These are phyloP conservation scores for Blastobasis lacticolella DNA, from an alignment of 2,888 invertebrate genomes.

Conservation along the genomic window DNA sequence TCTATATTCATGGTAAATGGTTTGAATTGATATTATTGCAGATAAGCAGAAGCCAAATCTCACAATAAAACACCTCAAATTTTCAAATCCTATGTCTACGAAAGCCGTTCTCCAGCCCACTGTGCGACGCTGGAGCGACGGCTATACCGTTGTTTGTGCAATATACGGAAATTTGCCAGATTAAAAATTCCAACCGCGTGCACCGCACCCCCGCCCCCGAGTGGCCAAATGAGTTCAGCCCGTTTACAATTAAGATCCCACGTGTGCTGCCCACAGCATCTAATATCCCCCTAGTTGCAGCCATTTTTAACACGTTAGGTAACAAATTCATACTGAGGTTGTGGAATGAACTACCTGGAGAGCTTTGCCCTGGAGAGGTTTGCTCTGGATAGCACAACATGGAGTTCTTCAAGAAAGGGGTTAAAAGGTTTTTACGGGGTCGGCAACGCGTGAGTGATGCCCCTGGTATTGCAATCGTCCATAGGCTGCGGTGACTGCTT, in stretches of 20 bases:
- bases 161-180: slow-evolving; percentile 20
- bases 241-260: slow-evolving; percentile 39
- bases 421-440: no score
- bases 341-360: no score
- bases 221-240: slow-evolving; percentile 49
- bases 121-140: background rate
- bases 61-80: background rate
- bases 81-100: background rate
- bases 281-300: no score
- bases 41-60: background rate
- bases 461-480: no score
- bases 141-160: slow-evolving; percentile 4
- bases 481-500: no score
- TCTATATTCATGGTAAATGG: background rate
- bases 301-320: no score
- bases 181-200: slow-evolving; percentile 43
- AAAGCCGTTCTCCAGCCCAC: background rate
- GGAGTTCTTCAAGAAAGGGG: no score
- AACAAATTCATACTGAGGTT: no score
- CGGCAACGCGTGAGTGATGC: no score
- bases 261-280: no score
- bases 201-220: slow-evolving; percentile 29
- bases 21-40: background rate
- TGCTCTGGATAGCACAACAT: no score
- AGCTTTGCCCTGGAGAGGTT: no score